Percentiles rank a stretch among this genome's conserved stretches.
Conservation (phyloP, 2,113 vertebrate species). For the Coturnix japonica region DNA sequence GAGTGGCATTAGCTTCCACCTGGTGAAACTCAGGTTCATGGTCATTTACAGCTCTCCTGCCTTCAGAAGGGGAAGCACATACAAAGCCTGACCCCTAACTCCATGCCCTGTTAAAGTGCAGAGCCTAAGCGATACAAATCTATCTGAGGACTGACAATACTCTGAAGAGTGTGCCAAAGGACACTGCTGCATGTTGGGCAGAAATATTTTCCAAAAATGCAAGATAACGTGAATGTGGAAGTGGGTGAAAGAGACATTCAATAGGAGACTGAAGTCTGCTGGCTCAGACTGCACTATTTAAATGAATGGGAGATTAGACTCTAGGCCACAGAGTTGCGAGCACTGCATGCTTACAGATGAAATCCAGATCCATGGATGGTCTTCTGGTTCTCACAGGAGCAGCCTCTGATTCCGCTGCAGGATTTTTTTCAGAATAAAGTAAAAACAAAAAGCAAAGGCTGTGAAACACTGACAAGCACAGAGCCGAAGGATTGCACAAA, state of each 20-base stretch:
- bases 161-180: background rate
- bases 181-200: background rate
- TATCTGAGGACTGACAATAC: background rate
- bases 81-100: background rate
- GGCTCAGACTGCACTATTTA: background rate
- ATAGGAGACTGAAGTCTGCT: background rate
- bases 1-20: background rate
- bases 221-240: background rate
- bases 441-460: background rate
- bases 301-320: background rate
- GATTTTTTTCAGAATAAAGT: background rate
- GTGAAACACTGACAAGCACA: background rate
- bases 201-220: background rate
- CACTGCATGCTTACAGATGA: background rate
- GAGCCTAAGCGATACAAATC: background rate
- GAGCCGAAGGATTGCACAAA: background rate
- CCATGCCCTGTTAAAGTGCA: background rate
- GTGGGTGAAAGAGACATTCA: background rate
- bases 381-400: background rate
- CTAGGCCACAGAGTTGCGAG: background rate
- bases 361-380: background rate
- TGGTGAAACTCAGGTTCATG: background rate
- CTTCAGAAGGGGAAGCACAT: background rate
- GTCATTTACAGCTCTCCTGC: background rate
- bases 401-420: background rate